Percentiles rank a stretch among this genome's conserved stretches.
These are phyloP conservation scores for Toxostoma redivivum DNA, from an alignment of 2,113 vertebrate species.

Conservation along the genomic window DNA sequence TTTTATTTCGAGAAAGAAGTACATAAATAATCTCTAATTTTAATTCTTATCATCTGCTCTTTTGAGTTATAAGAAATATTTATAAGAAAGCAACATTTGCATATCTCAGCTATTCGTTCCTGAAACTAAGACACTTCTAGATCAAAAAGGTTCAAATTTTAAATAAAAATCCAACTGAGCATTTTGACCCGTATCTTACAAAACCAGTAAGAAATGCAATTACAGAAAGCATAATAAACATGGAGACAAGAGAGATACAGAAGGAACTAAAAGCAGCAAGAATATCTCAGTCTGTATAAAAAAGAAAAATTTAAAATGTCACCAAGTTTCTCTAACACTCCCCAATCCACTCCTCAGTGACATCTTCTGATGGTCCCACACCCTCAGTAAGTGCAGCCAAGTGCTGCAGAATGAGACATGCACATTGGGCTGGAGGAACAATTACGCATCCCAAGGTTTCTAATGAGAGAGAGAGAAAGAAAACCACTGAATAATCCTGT, in stretches of 20 bases:
- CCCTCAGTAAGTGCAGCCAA: fast-evolving
- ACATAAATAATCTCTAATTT: not conserved
- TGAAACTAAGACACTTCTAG: not conserved
- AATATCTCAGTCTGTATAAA: not conserved
- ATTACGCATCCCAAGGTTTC: not conserved
- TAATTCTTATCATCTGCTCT: not conserved
- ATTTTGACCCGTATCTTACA: not conserved
- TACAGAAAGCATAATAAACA: not conserved
- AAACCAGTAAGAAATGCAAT: not conserved
- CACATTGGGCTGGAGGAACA: not conserved
- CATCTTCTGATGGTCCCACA: too few relatives aligned
- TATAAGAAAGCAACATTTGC: not conserved
- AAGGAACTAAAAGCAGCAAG: not conserved
- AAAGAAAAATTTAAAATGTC: not conserved
- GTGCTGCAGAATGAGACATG: fast-evolving
- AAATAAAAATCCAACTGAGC: not conserved
- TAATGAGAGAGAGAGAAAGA: not conserved
- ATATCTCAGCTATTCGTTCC: not conserved
- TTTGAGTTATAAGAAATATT: not conserved
- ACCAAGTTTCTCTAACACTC: not conserved
- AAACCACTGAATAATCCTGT: not conserved
- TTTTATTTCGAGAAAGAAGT: not conserved
- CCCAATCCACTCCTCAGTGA: not conserved
- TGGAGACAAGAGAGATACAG: not conserved
- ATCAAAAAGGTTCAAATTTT: not conserved